Evolutionary conservation across 35 echinoderm and acorn worm genomes (phyloP).

Genomic region (Apostichopus japonicus): DNA sequence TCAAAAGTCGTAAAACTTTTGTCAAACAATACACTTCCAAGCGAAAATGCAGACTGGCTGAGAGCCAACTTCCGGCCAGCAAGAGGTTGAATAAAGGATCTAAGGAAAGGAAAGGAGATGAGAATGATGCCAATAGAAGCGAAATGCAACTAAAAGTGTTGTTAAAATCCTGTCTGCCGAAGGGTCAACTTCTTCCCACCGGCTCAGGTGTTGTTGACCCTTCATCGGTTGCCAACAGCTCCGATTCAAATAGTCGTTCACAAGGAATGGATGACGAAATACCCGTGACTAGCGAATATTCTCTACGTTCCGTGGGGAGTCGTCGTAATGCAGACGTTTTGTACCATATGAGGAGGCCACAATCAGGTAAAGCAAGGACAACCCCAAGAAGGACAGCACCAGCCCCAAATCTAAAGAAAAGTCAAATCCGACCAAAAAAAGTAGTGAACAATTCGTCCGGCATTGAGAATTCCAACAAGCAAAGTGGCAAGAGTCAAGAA

Average conservation of each 20-base stretch:
- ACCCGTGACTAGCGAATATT: background rate
- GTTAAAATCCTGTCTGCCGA: background rate
- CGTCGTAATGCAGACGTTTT: too few species aligned
- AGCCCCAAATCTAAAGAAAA: conserved; percentile 8
- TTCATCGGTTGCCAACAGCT: background rate
- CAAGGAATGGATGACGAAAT: background rate
- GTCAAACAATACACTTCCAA: background rate
- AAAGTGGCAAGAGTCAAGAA: background rate
- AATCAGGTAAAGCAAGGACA: background rate
- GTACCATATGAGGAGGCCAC: background rate
- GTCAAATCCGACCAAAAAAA: background rate
- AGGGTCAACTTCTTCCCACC: background rate
- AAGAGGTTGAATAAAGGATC: background rate
- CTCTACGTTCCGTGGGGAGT: too few species aligned
- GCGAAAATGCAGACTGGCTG: background rate
- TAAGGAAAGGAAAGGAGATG: background rate
- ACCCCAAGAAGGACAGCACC: background rate
- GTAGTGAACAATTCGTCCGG: background rate
- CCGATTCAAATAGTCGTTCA: background rate
- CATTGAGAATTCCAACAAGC: too few species aligned
- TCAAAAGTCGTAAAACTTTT: background rate
- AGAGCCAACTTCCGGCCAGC: background rate
- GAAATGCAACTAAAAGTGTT: conserved; percentile 1
- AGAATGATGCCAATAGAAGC: background rate
- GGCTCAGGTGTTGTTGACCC: background rate